A percentile compares a stretch with the other conserved stretches of the same genome.
These are phyloP conservation scores for Drosophila ambigua DNA, from an alignment of 1,140 invertebrate species.

Conservation along the genomic window DNA sequence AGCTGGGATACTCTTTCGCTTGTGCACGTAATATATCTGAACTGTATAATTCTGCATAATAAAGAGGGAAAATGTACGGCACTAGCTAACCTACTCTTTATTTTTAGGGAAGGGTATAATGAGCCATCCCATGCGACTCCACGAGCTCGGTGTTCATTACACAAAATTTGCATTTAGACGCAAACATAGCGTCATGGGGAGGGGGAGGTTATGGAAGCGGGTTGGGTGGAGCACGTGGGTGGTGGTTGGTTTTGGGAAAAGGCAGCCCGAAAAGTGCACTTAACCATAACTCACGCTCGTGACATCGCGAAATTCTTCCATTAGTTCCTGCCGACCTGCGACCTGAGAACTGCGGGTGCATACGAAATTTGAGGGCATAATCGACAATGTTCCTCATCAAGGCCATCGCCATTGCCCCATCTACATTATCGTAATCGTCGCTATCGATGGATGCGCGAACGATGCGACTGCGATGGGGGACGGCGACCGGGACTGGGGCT, in stretches of 20 bases:
- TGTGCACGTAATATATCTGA: too few relatives aligned
- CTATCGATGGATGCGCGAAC: constrained; percentile 51
- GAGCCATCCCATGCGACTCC: constrained; percentile 33
- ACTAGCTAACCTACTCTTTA: too few relatives aligned
- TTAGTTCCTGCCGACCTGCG: constrained; percentile 50
- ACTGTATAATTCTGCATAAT: too few relatives aligned
- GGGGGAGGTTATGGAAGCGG: background rate
- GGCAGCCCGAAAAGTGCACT: constrained; percentile 71
- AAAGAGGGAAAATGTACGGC: too few relatives aligned
- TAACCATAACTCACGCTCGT: constrained; percentile 76
- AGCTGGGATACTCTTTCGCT: constrained; percentile 1
- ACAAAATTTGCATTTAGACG: constrained; percentile 81
- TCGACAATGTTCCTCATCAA: constrained; percentile 43
- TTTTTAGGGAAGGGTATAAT: constrained; percentile 42
- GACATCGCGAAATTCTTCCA: constrained; percentile 67
- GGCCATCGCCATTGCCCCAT: constrained; percentile 23
- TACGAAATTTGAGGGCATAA: constrained; percentile 54
- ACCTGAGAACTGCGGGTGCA: constrained; percentile 46
- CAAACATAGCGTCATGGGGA: constrained; percentile 37
- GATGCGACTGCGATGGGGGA: constrained; percentile 32
- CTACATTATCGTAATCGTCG: constrained; percentile 36
- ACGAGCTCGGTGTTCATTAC: constrained; percentile 57
- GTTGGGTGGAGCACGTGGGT: background rate
- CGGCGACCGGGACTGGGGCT: too few relatives aligned
- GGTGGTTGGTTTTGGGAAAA: constrained; percentile 9